A percentile compares a stretch with the other conserved stretches of the same genome.
Evolutionary conservation across 2,888 invertebrate species (phyloP).

Genomic region (Phyllotreta cruciferae): DNA sequence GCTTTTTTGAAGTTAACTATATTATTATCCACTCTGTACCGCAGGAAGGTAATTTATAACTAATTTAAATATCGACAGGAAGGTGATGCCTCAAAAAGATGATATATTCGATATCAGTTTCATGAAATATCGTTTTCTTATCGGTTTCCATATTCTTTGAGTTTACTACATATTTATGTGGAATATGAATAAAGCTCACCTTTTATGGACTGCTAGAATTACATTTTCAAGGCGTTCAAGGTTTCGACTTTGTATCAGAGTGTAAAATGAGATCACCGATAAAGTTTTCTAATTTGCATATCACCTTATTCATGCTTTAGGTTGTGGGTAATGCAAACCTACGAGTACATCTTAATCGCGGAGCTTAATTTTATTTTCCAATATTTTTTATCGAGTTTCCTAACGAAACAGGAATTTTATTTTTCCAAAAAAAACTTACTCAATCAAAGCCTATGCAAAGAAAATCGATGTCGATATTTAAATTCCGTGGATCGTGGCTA

Average conservation of each 20-base stretch:
- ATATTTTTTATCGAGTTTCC: not conserved
- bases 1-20: too few relatives aligned
- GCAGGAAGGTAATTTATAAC: conserved; percentile 34
- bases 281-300: conserved; percentile 12
- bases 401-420: not conserved
- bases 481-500: conserved; percentile 44
- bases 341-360: not conserved
- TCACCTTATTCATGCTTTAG: not conserved
- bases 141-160: conserved; percentile 37
- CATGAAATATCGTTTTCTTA: conserved; percentile 39
- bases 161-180: conserved; percentile 40
- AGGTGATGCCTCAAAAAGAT: conserved; percentile 34
- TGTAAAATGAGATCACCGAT: conserved; percentile 15
- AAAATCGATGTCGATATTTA: conserved; percentile 33
- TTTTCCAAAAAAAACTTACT: not conserved
- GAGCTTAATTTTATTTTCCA: not conserved
- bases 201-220: conserved; percentile 37
- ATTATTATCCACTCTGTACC: conserved; percentile 1
- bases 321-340: conserved; percentile 1
- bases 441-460: conserved; percentile 16
- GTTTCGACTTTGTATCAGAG: conserved; percentile 32
- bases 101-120: conserved; percentile 39
- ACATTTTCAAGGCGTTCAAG: conserved; percentile 28
- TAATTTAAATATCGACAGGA: conserved; percentile 37
- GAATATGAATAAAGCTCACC: conserved; percentile 36